Percentiles rank a stretch among this genome's conserved stretches.
Conservation (phyloP, 2,113 vertebrate species). For the Epinephelus moara region DNA sequence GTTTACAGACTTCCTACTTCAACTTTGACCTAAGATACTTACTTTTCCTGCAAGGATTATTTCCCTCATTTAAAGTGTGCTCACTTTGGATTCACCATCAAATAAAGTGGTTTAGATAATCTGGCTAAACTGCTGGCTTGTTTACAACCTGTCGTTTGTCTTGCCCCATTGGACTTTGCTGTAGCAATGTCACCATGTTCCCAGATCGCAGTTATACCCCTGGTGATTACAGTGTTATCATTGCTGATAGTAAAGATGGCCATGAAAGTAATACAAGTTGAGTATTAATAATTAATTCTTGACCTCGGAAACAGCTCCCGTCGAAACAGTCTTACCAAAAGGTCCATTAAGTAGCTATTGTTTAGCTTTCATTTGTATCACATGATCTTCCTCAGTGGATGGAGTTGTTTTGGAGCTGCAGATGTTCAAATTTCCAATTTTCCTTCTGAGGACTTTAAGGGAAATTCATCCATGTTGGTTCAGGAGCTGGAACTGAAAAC, state of each 20-base stretch:
- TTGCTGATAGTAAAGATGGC: neutral
- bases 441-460: neutral
- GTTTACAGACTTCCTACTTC: neutral
- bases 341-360: neutral
- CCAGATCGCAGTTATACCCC: neutral
- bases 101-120: conserved; percentile 1
- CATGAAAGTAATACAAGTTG: neutral
- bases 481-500: neutral
- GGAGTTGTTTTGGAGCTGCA: neutral
- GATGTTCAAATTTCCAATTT: neutral
- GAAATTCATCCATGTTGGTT: no score
- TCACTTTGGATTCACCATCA: neutral
- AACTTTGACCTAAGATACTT: neutral
- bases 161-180: neutral
- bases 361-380: conserved; percentile 2
- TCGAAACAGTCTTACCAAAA: neutral
- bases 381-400: neutral
- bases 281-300: neutral
- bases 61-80: neutral
- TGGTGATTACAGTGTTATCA: neutral
- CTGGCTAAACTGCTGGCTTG: neutral
- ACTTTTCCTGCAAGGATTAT: neutral
- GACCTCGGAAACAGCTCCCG: neutral
- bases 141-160: neutral
- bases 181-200: neutral